Conservation (phyloP, 2,888 invertebrate species). For the Geophilus truncorum region DNA sequence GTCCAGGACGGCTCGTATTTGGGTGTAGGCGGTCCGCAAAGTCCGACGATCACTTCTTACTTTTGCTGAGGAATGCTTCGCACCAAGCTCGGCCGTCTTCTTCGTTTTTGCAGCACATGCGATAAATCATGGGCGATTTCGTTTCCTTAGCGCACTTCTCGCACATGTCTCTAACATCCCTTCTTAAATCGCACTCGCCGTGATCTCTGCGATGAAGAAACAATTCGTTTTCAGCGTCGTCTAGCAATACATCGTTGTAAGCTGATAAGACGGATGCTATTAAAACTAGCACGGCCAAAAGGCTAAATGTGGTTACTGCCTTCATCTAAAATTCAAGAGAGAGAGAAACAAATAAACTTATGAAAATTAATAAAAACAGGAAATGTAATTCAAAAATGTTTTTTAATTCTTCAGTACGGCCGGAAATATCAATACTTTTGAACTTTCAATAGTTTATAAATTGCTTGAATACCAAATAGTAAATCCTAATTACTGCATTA, state of each 20-base stretch:
- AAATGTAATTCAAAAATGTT: too few relatives aligned
- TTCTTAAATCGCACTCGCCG: not conserved
- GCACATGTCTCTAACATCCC: conserved; percentile 28
- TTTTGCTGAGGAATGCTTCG: conserved; percentile 13
- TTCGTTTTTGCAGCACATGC: conserved; percentile 31
- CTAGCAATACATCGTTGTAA: conserved; percentile 5
- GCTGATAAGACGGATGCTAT: not conserved
- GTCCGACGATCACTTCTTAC: not conserved
- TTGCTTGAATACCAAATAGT: too few relatives aligned
- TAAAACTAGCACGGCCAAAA: not conserved
- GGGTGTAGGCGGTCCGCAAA: not conserved
- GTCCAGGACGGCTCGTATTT: conserved; percentile 14
- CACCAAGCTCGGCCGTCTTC: conserved; percentile 32
- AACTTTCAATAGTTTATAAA: too few relatives aligned
- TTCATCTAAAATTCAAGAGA: not conserved
- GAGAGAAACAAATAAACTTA: too few relatives aligned
- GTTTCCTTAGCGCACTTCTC: conserved; percentile 34
- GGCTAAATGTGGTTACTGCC: not conserved
- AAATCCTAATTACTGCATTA: too few relatives aligned
- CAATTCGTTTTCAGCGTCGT: not conserved
- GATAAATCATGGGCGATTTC: conserved; percentile 29
- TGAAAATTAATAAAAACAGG: too few relatives aligned
- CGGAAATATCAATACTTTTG: too few relatives aligned
- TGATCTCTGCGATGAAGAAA: not conserved
- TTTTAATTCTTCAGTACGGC: too few relatives aligned